These are phyloP conservation scores for Ecdyonurus torrentis DNA, from an alignment of 2,888 invertebrate genomes.

Conservation along the genomic window DNA sequence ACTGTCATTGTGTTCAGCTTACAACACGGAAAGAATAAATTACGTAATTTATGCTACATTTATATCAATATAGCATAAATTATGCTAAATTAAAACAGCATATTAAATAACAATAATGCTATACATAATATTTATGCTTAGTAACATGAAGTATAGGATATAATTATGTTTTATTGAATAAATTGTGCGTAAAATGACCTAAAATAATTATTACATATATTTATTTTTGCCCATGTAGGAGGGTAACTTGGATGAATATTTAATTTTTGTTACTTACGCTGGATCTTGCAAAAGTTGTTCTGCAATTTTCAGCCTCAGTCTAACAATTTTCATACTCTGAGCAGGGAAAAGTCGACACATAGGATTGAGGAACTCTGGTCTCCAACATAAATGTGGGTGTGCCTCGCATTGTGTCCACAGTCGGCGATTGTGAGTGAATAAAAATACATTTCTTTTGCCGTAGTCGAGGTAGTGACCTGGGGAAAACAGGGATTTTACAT, in stretches of 20 bases:
- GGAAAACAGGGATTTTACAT: slow-evolving; percentile 14
- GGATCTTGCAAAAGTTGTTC: slow-evolving; percentile 52
- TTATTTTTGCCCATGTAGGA: no score
- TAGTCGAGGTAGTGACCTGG: slow-evolving; percentile 54
- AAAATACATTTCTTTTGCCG: slow-evolving; percentile 57
- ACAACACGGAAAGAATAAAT: no score
- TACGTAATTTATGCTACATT: no score
- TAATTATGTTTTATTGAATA: slow-evolving; percentile 10
- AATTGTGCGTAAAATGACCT: slow-evolving; percentile 7
- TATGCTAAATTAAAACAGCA: no score
- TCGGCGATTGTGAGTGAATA: slow-evolving; percentile 71
- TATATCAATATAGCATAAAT: no score
- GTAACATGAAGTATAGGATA: slow-evolving; percentile 6
- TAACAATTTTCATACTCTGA: slow-evolving; percentile 75
- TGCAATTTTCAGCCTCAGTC: slow-evolving; percentile 53
- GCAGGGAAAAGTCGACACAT: slow-evolving; percentile 75
- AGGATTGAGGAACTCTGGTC: slow-evolving; percentile 49
- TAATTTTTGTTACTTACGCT: slow-evolving; percentile 41
- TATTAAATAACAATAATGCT: no score
- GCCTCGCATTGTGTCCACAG: slow-evolving; percentile 64
- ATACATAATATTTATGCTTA: neutral
- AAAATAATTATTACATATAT: no score
- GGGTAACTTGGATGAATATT: slow-evolving; percentile 4
- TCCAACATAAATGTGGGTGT: slow-evolving; percentile 48
- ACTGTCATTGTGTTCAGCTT: no score